These are phyloP conservation scores for Xestia xanthographa DNA, from an alignment of 2,888 invertebrate genomes.

Conservation along the genomic window DNA sequence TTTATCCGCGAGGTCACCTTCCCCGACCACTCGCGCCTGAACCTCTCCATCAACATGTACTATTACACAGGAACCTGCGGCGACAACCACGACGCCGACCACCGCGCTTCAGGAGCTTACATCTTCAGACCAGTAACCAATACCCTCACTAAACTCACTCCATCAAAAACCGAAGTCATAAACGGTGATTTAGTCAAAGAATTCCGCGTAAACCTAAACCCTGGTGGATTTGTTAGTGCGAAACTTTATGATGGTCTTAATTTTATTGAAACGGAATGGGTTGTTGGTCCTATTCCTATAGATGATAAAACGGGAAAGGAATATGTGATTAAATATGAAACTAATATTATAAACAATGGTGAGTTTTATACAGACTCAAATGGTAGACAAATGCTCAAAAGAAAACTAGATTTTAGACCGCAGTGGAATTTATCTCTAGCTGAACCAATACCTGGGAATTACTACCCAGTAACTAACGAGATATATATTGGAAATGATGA, in stretches of 20 bases:
- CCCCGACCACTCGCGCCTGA: slow-evolving; percentile 72
- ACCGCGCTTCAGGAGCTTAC: slow-evolving; percentile 97
- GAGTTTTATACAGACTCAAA: slow-evolving; percentile 98
- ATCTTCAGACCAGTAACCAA: slow-evolving; percentile 94
- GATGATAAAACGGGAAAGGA: slow-evolving; percentile 94
- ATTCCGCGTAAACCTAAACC: slow-evolving; percentile 55
- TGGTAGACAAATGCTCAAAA: slow-evolving; percentile 95
- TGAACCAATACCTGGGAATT: slow-evolving; percentile 96
- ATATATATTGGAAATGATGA: slow-evolving; percentile 92
- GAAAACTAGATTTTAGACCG: slow-evolving; percentile 92
- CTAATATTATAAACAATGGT: slow-evolving; percentile 91
- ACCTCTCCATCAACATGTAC: slow-evolving; percentile 88
- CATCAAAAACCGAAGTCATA: slow-evolving; percentile 28
- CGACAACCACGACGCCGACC: slow-evolving; percentile 90
- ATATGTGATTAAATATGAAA: slow-evolving; percentile 93
- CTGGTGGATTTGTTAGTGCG: slow-evolving; percentile 62
- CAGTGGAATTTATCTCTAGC: slow-evolving; percentile 93
- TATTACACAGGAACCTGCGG: slow-evolving; percentile 94
- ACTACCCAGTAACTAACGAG: slow-evolving; percentile 97
- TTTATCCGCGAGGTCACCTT: slow-evolving; percentile 87
- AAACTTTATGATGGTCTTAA: slow-evolving; percentile 77
- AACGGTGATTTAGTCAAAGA: slow-evolving; percentile 83
- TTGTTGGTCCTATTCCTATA: slow-evolving; percentile 94
- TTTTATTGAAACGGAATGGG: slow-evolving; percentile 93
- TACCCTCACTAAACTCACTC: slow-evolving; percentile 61